Percentiles rank a stretch among this genome's conserved stretches.
phyloP scores from a whole-genome alignment of 2,888 invertebrate species.

The Lottia scabra region DNA sequence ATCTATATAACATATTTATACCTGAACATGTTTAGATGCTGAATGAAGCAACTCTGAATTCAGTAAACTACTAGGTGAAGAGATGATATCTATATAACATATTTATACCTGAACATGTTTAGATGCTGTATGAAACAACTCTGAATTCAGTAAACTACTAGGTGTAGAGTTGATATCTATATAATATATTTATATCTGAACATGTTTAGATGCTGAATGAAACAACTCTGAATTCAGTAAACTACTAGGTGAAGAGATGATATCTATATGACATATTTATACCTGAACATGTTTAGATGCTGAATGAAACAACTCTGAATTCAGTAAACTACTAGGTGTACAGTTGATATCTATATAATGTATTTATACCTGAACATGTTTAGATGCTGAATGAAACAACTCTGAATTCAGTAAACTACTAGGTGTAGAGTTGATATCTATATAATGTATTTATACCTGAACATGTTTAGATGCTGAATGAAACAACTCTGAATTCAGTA shows the following conservation, averaged over 20 bases:
- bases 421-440: constrained; percentile 87
- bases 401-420: constrained; percentile 88
- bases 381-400: constrained; percentile 90
- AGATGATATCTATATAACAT: constrained; percentile 90
- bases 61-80: constrained; percentile 83
- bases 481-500: constrained; percentile 92
- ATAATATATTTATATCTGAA: constrained; percentile 86
- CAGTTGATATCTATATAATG: constrained; percentile 94
- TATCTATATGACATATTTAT: constrained; percentile 80
- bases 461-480: constrained; percentile 93
- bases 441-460: constrained; percentile 83
- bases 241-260: constrained; percentile 82
- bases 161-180: constrained; percentile 89
- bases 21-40: constrained; percentile 93
- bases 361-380: constrained; percentile 82
- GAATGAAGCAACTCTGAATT: constrained; percentile 93
- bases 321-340: constrained; percentile 83
- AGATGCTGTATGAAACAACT: constrained; percentile 91
- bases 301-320: constrained; percentile 90
- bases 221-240: constrained; percentile 94
- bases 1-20: constrained; percentile 79
- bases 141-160: constrained; percentile 86
- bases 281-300: constrained; percentile 93
- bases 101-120: constrained; percentile 85
- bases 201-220: constrained; percentile 91